Evolutionary conservation across 35 echinoderm and acorn worm genomes (phyloP).

Genomic region (Ptychodera flava): DNA sequence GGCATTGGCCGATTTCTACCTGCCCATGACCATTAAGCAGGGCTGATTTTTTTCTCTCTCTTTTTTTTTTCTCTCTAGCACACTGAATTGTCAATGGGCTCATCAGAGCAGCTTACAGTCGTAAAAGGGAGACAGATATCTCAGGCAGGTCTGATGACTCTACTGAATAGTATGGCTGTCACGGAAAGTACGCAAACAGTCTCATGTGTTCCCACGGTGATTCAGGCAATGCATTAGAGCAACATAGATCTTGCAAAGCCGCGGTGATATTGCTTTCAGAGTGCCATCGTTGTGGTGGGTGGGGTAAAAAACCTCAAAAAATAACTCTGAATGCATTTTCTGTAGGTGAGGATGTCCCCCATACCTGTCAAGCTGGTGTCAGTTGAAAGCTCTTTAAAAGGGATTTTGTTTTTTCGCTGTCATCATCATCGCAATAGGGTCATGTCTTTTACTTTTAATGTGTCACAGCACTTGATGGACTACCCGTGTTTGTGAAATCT

Average conservation of each 20-base stretch:
- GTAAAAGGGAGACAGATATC: not conserved
- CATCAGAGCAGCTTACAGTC: not conserved
- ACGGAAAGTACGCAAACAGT: not conserved
- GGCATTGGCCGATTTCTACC: not conserved
- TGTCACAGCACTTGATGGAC: not conserved
- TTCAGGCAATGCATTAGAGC: not conserved
- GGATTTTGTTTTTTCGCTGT: not conserved
- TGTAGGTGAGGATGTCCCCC: not conserved
- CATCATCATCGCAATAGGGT: not conserved
- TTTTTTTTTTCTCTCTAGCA: no score
- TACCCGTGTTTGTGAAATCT: not conserved
- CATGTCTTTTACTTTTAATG: not conserved
- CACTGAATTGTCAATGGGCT: not conserved
- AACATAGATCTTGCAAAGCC: not conserved
- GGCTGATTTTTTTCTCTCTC: not conserved
- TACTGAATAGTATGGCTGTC: not conserved
- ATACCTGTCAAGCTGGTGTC: not conserved
- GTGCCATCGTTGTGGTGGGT: no score
- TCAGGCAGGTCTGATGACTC: not conserved
- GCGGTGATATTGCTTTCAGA: no score
- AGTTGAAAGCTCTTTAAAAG: not conserved
- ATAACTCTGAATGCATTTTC: no score
- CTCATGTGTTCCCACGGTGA: not conserved
- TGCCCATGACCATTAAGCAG: not conserved
- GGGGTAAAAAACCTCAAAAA: no score